Evolutionary conservation across 2,797 vertebrate species (phyloP).

Genomic region (Hoplostethus atlanticus): DNA sequence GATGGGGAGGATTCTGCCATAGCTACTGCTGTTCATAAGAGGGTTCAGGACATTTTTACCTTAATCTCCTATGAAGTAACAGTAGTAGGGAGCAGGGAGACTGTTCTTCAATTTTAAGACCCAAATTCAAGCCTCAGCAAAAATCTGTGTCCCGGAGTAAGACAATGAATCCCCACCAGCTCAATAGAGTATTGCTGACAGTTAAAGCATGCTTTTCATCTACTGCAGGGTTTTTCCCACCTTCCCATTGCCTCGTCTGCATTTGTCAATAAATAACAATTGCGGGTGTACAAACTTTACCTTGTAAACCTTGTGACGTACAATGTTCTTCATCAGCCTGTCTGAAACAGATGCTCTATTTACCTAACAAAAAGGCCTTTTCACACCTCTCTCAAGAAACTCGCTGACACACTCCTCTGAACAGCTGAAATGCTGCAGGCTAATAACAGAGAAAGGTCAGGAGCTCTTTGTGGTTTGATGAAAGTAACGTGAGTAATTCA

Average conservation of each 20-base stretch:
- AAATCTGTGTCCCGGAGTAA: neutral
- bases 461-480: constrained; percentile 32
- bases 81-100: neutral
- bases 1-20: neutral
- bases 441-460: constrained; percentile 15
- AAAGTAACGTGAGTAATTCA: constrained; percentile 34
- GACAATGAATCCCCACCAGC: neutral
- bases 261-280: constrained; percentile 13
- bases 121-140: neutral
- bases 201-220: constrained; percentile 3
- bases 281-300: constrained; percentile 1
- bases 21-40: neutral
- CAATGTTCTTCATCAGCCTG: constrained; percentile 41
- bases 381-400: neutral
- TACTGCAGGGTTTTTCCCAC: neutral
- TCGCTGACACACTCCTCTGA: constrained; percentile 7
- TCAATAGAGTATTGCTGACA: neutral
- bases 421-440: neutral
- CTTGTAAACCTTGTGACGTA: constrained; percentile 49
- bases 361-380: constrained; percentile 29
- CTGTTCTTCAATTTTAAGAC: neutral
- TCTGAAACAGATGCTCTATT: neutral
- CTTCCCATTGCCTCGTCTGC: constrained; percentile 7
- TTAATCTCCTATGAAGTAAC: neutral
- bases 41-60: no score